These are phyloP conservation scores for Gallinago media DNA, from an alignment of 2,113 vertebrate species.

Conservation along the genomic window DNA sequence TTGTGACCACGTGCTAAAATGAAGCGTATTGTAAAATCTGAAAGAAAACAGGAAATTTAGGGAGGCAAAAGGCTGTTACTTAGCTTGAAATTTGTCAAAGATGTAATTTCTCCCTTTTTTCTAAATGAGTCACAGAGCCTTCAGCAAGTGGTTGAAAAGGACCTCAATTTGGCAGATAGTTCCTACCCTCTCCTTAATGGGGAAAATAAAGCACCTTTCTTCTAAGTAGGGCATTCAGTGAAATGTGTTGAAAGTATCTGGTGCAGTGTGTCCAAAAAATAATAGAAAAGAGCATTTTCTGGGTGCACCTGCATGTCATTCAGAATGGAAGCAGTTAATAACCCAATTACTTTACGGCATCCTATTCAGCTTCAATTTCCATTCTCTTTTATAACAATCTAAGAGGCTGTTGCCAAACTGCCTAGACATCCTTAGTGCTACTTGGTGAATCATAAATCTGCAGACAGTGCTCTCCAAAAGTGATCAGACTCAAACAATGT, in stretches of 20 bases:
- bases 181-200: neutral
- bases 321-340: conserved; percentile 35
- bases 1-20: neutral
- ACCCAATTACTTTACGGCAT: neutral
- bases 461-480: neutral
- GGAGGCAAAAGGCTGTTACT: neutral
- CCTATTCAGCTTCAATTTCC: conserved; percentile 11
- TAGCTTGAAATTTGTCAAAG: neutral
- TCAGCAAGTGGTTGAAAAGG: neutral
- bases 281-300: neutral
- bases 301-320: neutral
- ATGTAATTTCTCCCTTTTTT: neutral
- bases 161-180: neutral
- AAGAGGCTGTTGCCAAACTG: conserved; percentile 23
- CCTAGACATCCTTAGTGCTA: conserved; percentile 20
- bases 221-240: neutral
- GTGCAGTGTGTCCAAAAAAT: neutral
- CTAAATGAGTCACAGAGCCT: neutral
- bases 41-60: neutral
- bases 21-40: neutral
- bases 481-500: neutral
- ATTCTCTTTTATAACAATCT: conserved; percentile 40
- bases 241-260: neutral
- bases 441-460: conserved; percentile 48
- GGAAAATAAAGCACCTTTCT: neutral